Evolutionary conservation across 2,113 vertebrate species (phyloP).

Genomic region (Triplophysa rosa): DNA sequence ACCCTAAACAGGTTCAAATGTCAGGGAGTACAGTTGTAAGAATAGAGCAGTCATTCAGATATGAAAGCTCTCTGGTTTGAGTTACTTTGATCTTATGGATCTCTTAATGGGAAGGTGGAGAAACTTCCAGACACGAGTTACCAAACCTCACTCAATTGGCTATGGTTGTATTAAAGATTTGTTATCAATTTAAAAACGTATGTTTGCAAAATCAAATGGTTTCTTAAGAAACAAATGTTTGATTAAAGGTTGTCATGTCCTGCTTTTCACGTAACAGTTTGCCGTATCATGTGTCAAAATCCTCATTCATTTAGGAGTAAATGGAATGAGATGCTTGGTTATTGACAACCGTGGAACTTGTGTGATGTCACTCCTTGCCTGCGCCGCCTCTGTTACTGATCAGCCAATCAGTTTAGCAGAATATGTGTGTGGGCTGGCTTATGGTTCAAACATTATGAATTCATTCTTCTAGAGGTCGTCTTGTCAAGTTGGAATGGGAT

Average conservation of each 20-base stretch:
- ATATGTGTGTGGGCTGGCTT: not conserved
- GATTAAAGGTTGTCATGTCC: constrained; percentile 4
- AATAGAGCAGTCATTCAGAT: not conserved
- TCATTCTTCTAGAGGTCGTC: not conserved
- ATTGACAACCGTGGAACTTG: not conserved
- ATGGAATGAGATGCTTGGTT: not conserved
- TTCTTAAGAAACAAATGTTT: not conserved
- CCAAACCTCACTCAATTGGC: not conserved
- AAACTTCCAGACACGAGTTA: constrained; percentile 10
- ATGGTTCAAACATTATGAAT: not conserved
- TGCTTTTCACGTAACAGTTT: not conserved
- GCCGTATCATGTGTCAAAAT: not conserved
- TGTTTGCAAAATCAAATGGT: not conserved
- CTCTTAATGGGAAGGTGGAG: not conserved
- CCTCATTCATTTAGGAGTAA: not conserved
- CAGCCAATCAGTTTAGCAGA: constrained; percentile 68
- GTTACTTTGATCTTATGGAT: constrained; percentile 21
- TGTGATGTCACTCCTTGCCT: not conserved
- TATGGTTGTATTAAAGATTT: not conserved
- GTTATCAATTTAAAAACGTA: not conserved
- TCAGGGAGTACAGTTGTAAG: not conserved
- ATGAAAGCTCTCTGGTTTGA: constrained; percentile 17
- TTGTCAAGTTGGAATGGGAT: not conserved
- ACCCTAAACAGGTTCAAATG: constrained; percentile 1
- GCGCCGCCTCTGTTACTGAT: constrained; percentile 63